A percentile compares a stretch with the other conserved stretches of the same genome.
These are phyloP conservation scores for Phoronis australis DNA, from an alignment of 2,888 invertebrate species.

Conservation along the genomic window DNA sequence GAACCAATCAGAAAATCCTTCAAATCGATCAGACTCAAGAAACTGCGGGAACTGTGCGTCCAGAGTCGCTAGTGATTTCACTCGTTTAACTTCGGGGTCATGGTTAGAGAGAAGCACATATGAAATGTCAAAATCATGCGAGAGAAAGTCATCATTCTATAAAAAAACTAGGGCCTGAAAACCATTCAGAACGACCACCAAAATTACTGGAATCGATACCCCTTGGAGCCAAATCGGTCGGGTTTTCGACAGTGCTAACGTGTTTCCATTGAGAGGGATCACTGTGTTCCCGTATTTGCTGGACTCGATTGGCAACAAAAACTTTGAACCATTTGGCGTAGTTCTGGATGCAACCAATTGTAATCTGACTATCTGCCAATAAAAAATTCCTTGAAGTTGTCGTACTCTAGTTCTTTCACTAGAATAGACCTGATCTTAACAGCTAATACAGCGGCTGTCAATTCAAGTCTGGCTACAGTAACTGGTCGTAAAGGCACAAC, in stretches of 20 bases:
- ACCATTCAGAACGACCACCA: constrained; percentile 5
- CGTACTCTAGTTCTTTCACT: constrained; percentile 6
- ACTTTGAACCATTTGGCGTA: constrained; percentile 10
- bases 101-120: neutral
- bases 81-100: constrained; percentile 12
- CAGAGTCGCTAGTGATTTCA: neutral
- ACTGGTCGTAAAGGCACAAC: constrained; percentile 12
- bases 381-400: constrained; percentile 2
- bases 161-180: constrained; percentile 13
- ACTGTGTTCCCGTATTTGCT: constrained; percentile 10
- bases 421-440: constrained; percentile 9
- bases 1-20: constrained; percentile 8
- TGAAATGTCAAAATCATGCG: neutral
- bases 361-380: constrained; percentile 15
- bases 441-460: constrained; percentile 12
- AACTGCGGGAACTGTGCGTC: neutral
- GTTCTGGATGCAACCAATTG: constrained; percentile 15
- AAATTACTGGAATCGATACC: constrained; percentile 6
- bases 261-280: constrained; percentile 11
- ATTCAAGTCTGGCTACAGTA: constrained; percentile 11
- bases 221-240: constrained; percentile 14
- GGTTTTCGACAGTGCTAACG: constrained; percentile 11
- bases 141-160: neutral
- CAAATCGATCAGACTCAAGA: neutral
- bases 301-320: constrained; percentile 14